Base-by-base conservation (phyloP, 1,140 invertebrate species). In the Thereuonema tuberculata region DNA sequence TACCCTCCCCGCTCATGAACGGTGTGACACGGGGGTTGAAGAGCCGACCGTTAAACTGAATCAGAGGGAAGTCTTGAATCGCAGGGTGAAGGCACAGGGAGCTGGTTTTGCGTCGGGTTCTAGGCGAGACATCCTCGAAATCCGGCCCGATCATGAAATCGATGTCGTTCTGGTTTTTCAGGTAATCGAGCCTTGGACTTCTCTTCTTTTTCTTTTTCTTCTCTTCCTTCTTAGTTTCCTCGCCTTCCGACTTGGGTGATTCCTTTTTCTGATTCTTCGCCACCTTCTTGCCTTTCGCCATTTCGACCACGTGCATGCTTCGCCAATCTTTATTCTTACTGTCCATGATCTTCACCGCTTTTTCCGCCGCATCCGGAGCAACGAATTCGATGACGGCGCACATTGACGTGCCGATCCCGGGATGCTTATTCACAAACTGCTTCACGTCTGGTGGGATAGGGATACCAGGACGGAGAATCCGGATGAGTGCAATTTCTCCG, bases 361-460 rank as follows among this genome's bases (percentile, higher is more conserved):
- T 81, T 67, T 86, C 80, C 0, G 90, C 90, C 9, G 84, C 81
- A 54, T 89, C 87, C 1, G 89, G 88, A 60, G 87, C 81, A 55
- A 89, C 86, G 70, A 93, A 96, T 75, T 94, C 90, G 47, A 93
- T 82, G 64, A 93, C 77, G 9, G 90, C 90, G 74, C 87, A 92
- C 61, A 90, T 84, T 67, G 85, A 82, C 62, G 84, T 84, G 29
- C 70, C 71, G 31, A 65, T 43, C 59, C 81, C 81, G n/a, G 89
- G 88, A 70, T 91, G 86, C 70, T 90, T 93, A 68, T 87, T 85
- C 63, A 89, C 83, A 67, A 92, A 89, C 71, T 89, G 86, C 58
- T 89, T 82, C 20, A 93, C 84, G 74, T 94, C 89, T 24, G 87
- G 83, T 2, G 89, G 89, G 48, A 91, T 82, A 17, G 87, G 84